phyloP scores from a whole-genome alignment of 2,113 vertebrate species.

The Pygoscelis antarcticus region DNA sequence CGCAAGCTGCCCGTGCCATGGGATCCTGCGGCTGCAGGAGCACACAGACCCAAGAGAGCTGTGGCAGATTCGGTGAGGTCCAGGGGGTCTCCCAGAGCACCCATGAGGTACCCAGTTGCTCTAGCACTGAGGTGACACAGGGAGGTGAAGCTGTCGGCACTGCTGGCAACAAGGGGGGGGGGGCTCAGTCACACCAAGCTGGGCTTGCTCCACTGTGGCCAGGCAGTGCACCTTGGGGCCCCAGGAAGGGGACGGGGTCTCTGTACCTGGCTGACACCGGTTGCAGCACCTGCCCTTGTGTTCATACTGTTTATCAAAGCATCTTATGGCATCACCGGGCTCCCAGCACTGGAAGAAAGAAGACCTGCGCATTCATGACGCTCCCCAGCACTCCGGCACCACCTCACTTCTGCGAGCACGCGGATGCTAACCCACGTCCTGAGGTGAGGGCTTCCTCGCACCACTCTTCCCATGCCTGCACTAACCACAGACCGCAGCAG shows the following conservation, averaged over 20 bases:
- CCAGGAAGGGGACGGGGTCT: background rate
- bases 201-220: accelerated
- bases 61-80: background rate
- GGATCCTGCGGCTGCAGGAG: background rate
- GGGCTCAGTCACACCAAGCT: accelerated
- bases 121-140: background rate
- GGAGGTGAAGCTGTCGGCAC: background rate
- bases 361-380: background rate
- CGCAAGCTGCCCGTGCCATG: background rate
- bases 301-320: slow-evolving; percentile 3
- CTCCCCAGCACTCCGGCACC: accelerated
- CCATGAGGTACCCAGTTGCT: background rate
- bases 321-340: background rate
- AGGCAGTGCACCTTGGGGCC: background rate
- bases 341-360: slow-evolving; percentile 44
- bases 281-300: slow-evolving; percentile 43
- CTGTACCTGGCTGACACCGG: slow-evolving; percentile 56
- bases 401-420: accelerated
- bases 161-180: background rate
- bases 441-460: background rate
- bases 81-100: background rate
- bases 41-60: background rate
- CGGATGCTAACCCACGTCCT: accelerated
- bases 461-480: background rate
- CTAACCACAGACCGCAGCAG: slow-evolving; percentile 33